Evolutionary conservation across 2,113 vertebrate species (phyloP).

Genomic region (Ammodytes marinus): DNA sequence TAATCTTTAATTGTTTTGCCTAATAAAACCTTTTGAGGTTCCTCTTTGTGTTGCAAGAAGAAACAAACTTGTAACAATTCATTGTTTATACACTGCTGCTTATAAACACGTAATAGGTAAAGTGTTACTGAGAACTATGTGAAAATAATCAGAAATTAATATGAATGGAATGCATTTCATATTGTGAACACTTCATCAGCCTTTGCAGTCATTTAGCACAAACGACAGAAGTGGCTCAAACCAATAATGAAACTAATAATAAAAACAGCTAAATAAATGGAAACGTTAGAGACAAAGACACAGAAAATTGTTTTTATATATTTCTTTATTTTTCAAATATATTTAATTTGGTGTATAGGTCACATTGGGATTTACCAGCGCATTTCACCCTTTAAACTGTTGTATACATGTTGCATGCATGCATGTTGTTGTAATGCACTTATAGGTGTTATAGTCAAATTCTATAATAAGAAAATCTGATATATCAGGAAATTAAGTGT

Average conservation of each 20-base stretch:
- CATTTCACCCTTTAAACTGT: conserved; percentile 49
- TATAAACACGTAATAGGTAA: background rate
- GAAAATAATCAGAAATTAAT: background rate
- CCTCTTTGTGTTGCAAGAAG: too few relatives aligned
- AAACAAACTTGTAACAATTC: too few relatives aligned
- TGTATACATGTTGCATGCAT: conserved; percentile 47
- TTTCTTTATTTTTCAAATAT: conserved; percentile 76
- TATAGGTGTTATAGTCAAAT: conserved; percentile 59
- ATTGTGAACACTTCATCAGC: background rate
- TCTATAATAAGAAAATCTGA: conserved; percentile 55
- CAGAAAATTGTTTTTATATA: conserved; percentile 9
- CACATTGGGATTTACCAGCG: conserved; percentile 62
- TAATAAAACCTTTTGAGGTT: too few relatives aligned
- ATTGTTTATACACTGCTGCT: background rate
- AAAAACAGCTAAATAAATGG: background rate
- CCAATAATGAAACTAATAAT: background rate
- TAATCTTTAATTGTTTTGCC: too few relatives aligned
- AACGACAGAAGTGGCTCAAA: background rate
- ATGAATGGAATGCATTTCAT: background rate
- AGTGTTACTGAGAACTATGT: background rate
- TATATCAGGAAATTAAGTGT: conserved; percentile 51
- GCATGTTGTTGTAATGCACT: conserved; percentile 68
- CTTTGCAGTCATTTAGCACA: background rate
- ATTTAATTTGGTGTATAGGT: conserved; percentile 61
- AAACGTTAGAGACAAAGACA: conserved; percentile 5